Evolutionary conservation across 2,797 vertebrate genomes (phyloP), one percentile per base, ranked within the genome.

Genomic region (Coregonus suidteri): DNA sequence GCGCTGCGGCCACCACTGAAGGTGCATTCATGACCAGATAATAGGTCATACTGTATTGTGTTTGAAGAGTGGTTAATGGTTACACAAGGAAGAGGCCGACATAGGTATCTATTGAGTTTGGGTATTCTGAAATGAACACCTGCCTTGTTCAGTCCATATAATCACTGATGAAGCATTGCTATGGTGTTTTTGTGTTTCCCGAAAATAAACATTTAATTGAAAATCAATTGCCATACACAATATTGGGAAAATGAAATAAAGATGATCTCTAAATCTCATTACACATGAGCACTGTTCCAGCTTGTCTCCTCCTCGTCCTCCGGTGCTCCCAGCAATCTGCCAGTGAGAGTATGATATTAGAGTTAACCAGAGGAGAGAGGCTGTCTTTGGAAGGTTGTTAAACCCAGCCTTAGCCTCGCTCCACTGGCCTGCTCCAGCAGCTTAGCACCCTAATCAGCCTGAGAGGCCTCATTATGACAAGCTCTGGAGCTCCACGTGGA

Each of bases 401-500:
- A 83, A 77, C 71, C 53, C 72, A 25, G 25, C 25, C 25, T 25
- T 25, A 64, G 78, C 71, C 54, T 70, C 37, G 37, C 77, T 75
- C 56, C 72, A 64, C 68, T 78, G 79, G 74, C 30, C 82, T 37
- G 67, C 79, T 86, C 74, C 9, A 62, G 80, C 83, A 85, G 85
- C 86, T 91, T 86, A 89, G 83, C 83, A 84, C 83, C 66, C 75
- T 85, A 81, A 87, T 87, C 81, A 88, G 83, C 84, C 82, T 79
- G 75, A 86, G 88, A 88, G 85, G 78, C 76, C 74, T 87, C 74
- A 35, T 86, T 85, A 79, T 73, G 69, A 66, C 69, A 35, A 59
- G 41, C 77, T 76, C 62, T 73, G 37, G 15, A 15, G 47, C 52
- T 71, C 30, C 70, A 85, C 71, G 75, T 6, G 77, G 3, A 47